Base-by-base conservation (phyloP, 2,797 vertebrate species). In the Hirundo rustica region DNA sequence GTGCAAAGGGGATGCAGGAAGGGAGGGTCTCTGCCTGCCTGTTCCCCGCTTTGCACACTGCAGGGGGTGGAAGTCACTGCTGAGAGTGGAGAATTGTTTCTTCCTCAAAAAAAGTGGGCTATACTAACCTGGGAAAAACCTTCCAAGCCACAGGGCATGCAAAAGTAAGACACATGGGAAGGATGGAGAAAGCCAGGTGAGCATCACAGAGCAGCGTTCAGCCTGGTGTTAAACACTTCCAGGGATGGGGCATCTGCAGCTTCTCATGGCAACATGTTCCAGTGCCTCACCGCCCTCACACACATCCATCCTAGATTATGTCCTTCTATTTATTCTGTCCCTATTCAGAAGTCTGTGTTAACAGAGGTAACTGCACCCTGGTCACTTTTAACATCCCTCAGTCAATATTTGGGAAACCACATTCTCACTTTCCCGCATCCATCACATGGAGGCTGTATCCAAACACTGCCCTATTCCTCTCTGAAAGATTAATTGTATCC, bases 1-100 rank as follows among this genome's bases (percentile, higher is more conserved):
- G 7, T 51, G 61, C 0, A 2, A 88, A 60, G 6, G n/a, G 67
- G 21, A 36, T 73, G 40, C 60, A 82, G 38, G 57, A 65, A 72
- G 48, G 47, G 55, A 78, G 36, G 38, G 32, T 72, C 19, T 64
- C 62, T 66, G 47, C 71, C 60, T 54, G 55, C 55, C 51, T 50
- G 20, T 26, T 83, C 36, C 74, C 85, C 82, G 62, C 61, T 74
- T 42, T 1, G 0, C 47, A 38, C 0, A 0, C 29, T 71, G 21
- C 36, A 47, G 21, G 34, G 5, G 11, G 11, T 66, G 36, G 48
- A 88, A 88, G 47, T 55, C 48, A 60, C 11, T 7, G 13, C 27
- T 44, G 36, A 22, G 30, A 87, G n/a, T 0, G 0, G 30, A 42
- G 70, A 85, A 53, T 16, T 40, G 3, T 19, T 83, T 53, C 48